Evolutionary conservation across 2,888 invertebrate species (phyloP), one percentile per base, ranked within the genome.

Genomic region (Criorhina ranunculi): DNA sequence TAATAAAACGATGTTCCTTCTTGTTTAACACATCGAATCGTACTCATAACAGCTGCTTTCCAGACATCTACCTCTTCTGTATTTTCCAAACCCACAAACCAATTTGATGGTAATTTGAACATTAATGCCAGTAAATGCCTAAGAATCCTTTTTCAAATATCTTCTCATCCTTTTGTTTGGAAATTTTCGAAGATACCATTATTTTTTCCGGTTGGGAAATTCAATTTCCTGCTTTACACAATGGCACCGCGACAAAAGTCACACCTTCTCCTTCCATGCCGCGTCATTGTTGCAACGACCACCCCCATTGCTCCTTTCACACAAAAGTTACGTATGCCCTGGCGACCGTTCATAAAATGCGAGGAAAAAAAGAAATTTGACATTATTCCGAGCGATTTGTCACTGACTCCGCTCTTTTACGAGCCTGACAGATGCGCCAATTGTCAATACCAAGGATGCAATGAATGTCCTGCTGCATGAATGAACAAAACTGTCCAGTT

Each of bases 371-470:
- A 62, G 60, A 60, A 35, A 12, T 7, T 42, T 64, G 35, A 66
- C 59, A 72, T 79, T 51, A 70, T 70, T 81, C 76, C 81, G 33
- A 77, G 66, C 77, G 59, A 82, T 82, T 82, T 82, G 82, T 72
- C 77, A 82, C 62, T 67, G 60, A 73, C 60, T 67, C 49, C 24
- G 37, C 24, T 46, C 11, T 77, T 82, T 82, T 77, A 82, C 82
- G 77, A 82, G 59, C 77, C 77, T 46, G 66, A 77, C 82, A 82
- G 82, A 77, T 82, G 82, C 77, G 57, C 59, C 82, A 77, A 82
- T 82, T 77, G 82, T 82, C 53, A 33, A 7, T 37, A 70, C 51
- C 53, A 40, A 57, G 51, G 40, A 49, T 77, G 77, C 72, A 82
- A 66, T 72, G 66, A 77, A 77, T 62, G 60, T 67, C 53, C 73